phyloP scores from a whole-genome alignment of 2,113 vertebrate species.

The Bubo scandiacus region DNA sequence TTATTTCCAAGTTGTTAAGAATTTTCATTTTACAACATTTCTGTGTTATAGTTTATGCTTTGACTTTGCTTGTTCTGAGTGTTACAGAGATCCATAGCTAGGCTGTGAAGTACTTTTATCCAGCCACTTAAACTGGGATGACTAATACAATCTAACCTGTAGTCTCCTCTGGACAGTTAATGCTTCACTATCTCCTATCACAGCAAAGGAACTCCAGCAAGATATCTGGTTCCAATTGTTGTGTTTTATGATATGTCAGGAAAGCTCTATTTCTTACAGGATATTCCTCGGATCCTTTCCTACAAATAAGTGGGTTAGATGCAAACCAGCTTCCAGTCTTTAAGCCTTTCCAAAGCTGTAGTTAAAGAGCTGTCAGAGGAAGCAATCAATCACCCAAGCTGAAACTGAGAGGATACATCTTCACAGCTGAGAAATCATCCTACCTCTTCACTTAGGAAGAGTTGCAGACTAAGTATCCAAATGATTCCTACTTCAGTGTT shows the following conservation, averaged over 20 bases:
- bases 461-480: not conserved
- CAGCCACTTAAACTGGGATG: not conserved
- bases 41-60: not conserved
- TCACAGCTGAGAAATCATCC: not conserved
- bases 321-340: not conserved
- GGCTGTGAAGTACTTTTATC: not conserved
- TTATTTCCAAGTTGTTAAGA: not conserved
- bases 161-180: not conserved
- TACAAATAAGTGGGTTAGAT: not conserved
- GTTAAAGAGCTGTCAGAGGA: constrained; percentile 10
- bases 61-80: not conserved
- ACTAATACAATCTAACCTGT: not conserved
- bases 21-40: not conserved
- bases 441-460: not conserved
- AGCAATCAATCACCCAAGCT: not conserved
- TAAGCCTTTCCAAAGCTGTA: not conserved
- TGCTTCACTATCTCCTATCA: not conserved
- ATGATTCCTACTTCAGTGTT: not conserved
- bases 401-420: not conserved
- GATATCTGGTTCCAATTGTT: not conserved
- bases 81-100: not conserved
- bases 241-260: not conserved
- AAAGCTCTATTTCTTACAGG: not conserved
- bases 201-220: not conserved
- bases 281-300: not conserved